Evolutionary conservation across 2,888 invertebrate genomes (phyloP).

Genomic region (Sinelater perroti): DNA sequence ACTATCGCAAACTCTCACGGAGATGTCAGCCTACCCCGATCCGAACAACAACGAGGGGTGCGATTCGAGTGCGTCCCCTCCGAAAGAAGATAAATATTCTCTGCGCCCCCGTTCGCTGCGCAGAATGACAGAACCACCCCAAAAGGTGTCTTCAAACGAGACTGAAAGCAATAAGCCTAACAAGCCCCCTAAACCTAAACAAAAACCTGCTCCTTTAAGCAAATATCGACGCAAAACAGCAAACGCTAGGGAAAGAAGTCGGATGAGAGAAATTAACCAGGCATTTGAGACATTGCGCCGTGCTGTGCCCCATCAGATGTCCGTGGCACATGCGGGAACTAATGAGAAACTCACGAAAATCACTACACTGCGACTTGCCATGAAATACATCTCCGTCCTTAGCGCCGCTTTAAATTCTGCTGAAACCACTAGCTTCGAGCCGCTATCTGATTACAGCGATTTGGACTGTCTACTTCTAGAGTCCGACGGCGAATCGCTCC

Average conservation of each 20-base stretch:
- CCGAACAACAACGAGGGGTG: slow-evolving; percentile 58
- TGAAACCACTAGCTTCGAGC: slow-evolving; percentile 32
- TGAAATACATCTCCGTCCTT: slow-evolving; percentile 85
- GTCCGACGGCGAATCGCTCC: slow-evolving; percentile 68
- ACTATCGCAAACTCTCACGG: slow-evolving; percentile 31
- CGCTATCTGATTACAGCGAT: slow-evolving; percentile 54
- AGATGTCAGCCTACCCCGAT: slow-evolving; percentile 54
- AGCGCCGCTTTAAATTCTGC: slow-evolving; percentile 66
- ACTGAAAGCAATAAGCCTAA: slow-evolving; percentile 39
- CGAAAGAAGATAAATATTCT: slow-evolving; percentile 70
- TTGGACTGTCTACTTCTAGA: slow-evolving; percentile 64
- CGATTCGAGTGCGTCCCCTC: slow-evolving; percentile 35
- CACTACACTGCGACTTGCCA: slow-evolving; percentile 84
- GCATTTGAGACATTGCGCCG: slow-evolving; percentile 85
- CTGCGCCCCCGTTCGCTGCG: slow-evolving; percentile 72
- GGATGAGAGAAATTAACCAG: slow-evolving; percentile 90
- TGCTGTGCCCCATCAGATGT: slow-evolving; percentile 74
- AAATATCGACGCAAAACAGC: slow-evolving; percentile 91
- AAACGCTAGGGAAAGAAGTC: slow-evolving; percentile 84
- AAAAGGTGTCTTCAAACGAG: slow-evolving; percentile 45
- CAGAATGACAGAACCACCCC: slow-evolving; percentile 61
- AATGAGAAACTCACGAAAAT: slow-evolving; percentile 90
- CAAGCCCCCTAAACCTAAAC: slow-evolving; percentile 62
- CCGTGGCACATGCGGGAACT: slow-evolving; percentile 60
- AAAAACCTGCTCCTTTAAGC: slow-evolving; percentile 79